Base-by-base conservation (phyloP, 92 coral and sea anemone species). In the Montipora capitata region DNA sequence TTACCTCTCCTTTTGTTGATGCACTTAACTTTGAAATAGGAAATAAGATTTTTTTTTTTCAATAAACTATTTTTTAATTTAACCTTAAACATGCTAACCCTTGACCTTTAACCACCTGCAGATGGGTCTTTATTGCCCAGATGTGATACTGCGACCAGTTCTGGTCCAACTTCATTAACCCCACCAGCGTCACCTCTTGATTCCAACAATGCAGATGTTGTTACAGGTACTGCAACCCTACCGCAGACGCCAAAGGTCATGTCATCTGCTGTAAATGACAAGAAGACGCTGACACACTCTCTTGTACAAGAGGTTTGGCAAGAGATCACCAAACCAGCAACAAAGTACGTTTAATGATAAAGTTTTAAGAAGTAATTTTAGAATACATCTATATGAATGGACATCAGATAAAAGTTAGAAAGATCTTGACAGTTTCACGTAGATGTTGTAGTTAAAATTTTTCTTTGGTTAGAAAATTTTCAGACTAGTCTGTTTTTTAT, bases 171-270 rank as follows among this genome's bases (percentile, higher is more conserved):
- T 59, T 91, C 98, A 81, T 85, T 96, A 89, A 97, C 99, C 67
- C 99, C 99, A 52, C 99, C 99, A 73, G 94, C 96, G 20, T 97
- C 99, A 68, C 99, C 99, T 76, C 88, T 91, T 92, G 95, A 93
- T 84, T 89, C 94, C 79, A 88, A 89, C 92, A 91, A 83, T 83
- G 48, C 94, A 72, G 99, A 94, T 87, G 87, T 69, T 35, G 68
- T 86, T 56, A 94, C 94, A 79, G 84, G 89, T 52, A 18, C 94
- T 66, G 87, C 74, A 7, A 82, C 48, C 61, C 39, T 35, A 69
- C 81, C 84, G 5, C 82, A 82, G 16, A 56, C 79, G 48, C 78
- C 90, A 15, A 77, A 68, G 73, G 11, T 54, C 18, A 4, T 88
- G 2, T 77, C 95, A 10, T 58, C 81, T 44, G 79, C 89, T 10